phyloP scores from a whole-genome alignment of 2,113 vertebrate species.

The Mormoops blainvillei region DNA sequence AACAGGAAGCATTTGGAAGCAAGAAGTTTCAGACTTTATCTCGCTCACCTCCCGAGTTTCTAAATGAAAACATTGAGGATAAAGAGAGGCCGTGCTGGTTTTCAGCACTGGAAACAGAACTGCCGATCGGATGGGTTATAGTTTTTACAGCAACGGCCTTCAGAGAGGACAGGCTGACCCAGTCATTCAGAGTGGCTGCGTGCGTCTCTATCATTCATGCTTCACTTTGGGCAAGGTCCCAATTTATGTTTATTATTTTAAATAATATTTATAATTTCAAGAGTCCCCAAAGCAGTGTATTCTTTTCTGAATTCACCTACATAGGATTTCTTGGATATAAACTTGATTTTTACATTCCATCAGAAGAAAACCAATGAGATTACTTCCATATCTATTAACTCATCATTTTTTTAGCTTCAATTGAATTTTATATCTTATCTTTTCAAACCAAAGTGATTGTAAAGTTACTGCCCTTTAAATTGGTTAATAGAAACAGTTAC shows the following conservation, averaged over 20 bases:
- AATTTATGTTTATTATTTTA: not conserved
- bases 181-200: accelerated
- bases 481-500: not conserved
- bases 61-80: accelerated
- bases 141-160: accelerated
- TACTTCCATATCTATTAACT: not conserved
- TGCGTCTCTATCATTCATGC: accelerated
- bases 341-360: not conserved
- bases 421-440: not conserved
- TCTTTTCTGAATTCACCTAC: not conserved
- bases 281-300: not conserved
- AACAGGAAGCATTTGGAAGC: not conserved
- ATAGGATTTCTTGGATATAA: not conserved
- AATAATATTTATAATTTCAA: not conserved
- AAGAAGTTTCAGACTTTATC: accelerated
- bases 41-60: accelerated
- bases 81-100: accelerated
- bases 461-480: not conserved
- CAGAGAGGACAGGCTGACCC: accelerated
- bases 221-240: too few species aligned
- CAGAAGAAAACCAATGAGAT: not conserved
- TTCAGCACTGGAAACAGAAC: accelerated
- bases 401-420: not conserved
- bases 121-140: accelerated
- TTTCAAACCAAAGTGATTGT: not conserved